phyloP scores from a whole-genome alignment of 23 tunicate species.

The Pegea sp. region DNA sequence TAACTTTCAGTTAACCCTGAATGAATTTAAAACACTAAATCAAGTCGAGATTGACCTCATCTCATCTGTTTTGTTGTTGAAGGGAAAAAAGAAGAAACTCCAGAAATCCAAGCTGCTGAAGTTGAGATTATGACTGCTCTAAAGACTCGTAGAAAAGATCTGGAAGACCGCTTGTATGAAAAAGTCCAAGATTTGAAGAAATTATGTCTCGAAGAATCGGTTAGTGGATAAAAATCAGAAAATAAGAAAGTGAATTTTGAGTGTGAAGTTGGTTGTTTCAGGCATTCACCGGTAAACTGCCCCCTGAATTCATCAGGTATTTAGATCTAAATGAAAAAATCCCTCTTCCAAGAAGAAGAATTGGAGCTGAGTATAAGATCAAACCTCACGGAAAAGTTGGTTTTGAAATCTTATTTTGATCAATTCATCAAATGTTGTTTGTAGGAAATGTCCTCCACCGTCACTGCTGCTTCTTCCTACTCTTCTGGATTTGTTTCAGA shows the following conservation, averaged over 20 bases:
- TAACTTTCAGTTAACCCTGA: background rate
- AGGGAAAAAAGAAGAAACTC: conserved; percentile 25
- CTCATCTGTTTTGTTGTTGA: too few relatives aligned
- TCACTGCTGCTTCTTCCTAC: conserved; percentile 25
- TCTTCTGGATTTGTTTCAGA: conserved; percentile 25
- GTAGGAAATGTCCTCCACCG: conserved; percentile 11
- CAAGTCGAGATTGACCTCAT: too few relatives aligned
- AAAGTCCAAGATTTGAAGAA: conserved; percentile 69
- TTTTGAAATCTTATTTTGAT: too few relatives aligned
- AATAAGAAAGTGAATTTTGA: background rate
- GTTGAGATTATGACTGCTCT: conserved; percentile 24
- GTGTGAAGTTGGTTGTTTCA: background rate
- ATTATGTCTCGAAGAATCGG: conserved; percentile 47
- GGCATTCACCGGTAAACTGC: conserved; percentile 56
- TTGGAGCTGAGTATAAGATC: conserved; percentile 51
- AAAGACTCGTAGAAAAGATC: conserved; percentile 21
- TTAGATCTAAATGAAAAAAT: conserved; percentile 24
- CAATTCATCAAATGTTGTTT: too few relatives aligned
- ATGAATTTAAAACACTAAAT: background rate
- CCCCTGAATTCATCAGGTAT: conserved; percentile 49
- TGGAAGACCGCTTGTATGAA: conserved; percentile 68
- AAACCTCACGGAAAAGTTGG: conserved; percentile 12
- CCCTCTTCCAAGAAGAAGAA: conserved; percentile 30
- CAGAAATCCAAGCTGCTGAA: conserved; percentile 25
- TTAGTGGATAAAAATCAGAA: conserved; percentile 4